Evolutionary conservation across 2,113 vertebrate species (phyloP), one percentile per base, ranked within the genome.

Genomic region (Microtus ochrogaster): DNA sequence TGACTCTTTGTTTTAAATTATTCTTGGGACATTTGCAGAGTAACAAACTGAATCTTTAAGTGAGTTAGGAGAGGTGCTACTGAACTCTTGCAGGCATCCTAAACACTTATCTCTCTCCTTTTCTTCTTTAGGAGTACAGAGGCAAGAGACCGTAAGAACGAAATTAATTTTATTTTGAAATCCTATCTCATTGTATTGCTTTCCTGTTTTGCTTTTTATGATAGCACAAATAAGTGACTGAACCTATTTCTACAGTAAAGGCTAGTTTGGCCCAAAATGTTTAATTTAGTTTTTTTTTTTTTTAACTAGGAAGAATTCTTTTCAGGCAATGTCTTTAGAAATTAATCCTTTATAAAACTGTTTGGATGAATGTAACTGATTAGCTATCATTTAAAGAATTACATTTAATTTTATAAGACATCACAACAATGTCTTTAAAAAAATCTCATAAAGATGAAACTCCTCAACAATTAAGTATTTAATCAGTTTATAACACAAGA

Each of bases 401-500:
- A 94, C 26, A 95, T 97, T 63, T 96, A 96, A 65, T 88, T 95
- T 97, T 94, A 96, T 28, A 91, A 96, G 85, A 89, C n/a, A 92
- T 91, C 24, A 91, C 68, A 95, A 96, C 72, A 94, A 91, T 72
- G 96, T 73, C 92, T n/a, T 85, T 74, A 95, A 94, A 97, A 96
- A 97, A 96, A 68, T 49, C 55, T 96, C 58, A 4, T 22, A 24
- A 72, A 87, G 72, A 90, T 94, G 92, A 97, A 95, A 89, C 87
- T 91, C 89, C 47, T 90, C 68, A 94, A 97, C 82, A 96, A 91
- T 96, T 98, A 97, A 65, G 84, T 83, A 93, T 94, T 93, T 93
- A 97, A 97, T 97, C 36, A 96, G 90, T 96, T 97, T 97, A 96
- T 94, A 98, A 96, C 93, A 92, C 91, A 95, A 87, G 68, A 97